These are phyloP conservation scores for Leucosticte australis DNA, from an alignment of 2,113 vertebrate genomes.

Conservation along the genomic window DNA sequence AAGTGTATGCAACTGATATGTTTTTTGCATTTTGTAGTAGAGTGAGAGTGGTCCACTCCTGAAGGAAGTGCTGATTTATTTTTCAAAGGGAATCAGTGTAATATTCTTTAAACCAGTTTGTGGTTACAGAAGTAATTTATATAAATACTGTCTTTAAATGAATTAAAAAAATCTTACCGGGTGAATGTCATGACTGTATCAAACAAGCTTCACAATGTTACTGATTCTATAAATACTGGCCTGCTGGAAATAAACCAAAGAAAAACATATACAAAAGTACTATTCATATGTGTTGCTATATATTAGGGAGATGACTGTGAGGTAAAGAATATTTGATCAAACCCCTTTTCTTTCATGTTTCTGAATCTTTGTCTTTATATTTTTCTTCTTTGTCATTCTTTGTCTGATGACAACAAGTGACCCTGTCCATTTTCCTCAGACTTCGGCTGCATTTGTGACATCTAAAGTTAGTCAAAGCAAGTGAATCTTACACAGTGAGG, in stretches of 20 bases:
- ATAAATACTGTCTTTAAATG: neutral
- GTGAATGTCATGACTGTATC: neutral
- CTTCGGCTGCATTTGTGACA: neutral
- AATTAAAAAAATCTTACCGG: neutral
- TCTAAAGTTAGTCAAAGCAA: neutral
- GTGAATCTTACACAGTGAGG: neutral
- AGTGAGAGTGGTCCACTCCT: neutral
- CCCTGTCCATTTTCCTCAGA: neutral
- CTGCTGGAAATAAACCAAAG: neutral
- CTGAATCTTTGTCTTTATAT: neutral
- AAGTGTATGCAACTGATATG: neutral
- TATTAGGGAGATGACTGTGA: neutral
- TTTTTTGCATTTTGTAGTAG: neutral
- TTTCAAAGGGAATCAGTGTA: neutral
- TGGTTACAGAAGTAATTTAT: neutral
- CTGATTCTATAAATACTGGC: neutral
- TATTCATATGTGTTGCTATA: neutral
- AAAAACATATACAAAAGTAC: neutral
- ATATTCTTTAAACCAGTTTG: neutral
- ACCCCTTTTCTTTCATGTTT: neutral
- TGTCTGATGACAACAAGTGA: neutral
- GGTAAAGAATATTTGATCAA: neutral
- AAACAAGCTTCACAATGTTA: neutral
- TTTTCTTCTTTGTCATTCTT: neutral
- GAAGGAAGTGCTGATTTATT: neutral